Evolutionary conservation across 2,797 vertebrate genomes (phyloP).

Genomic region (Morus bassanus): DNA sequence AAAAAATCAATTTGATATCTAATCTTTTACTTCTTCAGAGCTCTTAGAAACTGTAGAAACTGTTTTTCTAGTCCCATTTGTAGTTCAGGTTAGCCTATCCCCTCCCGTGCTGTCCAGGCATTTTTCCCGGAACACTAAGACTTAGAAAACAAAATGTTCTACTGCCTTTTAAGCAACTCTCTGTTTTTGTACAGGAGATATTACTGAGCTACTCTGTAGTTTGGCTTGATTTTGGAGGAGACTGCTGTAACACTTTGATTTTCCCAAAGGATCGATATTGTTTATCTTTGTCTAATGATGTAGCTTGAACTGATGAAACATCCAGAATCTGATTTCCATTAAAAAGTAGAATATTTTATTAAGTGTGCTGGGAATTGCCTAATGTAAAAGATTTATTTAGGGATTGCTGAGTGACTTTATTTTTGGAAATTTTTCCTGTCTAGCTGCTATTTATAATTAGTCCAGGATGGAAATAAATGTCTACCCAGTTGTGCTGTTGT

Average conservation of each 20-base stretch:
- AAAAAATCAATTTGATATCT: not conserved
- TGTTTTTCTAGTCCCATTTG: not conserved
- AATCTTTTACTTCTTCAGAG: not conserved
- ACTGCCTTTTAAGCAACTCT: not conserved
- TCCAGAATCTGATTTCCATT: constrained; percentile 38
- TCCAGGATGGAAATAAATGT: not conserved
- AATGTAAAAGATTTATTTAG: constrained; percentile 31
- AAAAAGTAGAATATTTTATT: not conserved
- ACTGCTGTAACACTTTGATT: constrained; percentile 8
- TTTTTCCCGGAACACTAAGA: constrained; percentile 25
- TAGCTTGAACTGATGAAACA: not conserved
- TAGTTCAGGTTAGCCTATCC: not conserved
- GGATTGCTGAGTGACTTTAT: not conserved
- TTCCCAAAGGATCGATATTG: not conserved
- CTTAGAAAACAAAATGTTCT: constrained; percentile 58
- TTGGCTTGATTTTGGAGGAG: constrained; percentile 6
- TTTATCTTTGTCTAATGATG: constrained; percentile 24
- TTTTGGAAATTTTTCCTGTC: constrained; percentile 31
- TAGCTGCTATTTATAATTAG: constrained; percentile 43
- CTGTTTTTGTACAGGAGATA: not conserved
- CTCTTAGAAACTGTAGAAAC: not conserved
- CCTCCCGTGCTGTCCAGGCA: not conserved
- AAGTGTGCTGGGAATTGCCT: not conserved
- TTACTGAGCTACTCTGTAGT: not conserved
- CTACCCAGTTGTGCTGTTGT: not conserved